phyloP scores from a whole-genome alignment of 2,797 vertebrate species.

The Brachyrhaphis roseni region DNA sequence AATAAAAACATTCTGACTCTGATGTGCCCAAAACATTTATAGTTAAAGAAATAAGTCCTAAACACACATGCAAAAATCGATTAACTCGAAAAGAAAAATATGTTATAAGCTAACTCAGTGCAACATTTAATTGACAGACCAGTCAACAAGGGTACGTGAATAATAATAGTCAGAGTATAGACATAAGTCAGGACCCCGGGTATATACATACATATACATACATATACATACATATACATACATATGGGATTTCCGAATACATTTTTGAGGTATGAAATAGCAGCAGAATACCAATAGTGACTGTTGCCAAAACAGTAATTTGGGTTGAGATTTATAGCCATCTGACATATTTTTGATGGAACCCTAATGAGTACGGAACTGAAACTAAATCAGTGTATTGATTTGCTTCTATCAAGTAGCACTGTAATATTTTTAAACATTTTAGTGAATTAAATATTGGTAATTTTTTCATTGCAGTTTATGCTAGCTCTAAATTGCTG shows the following conservation, averaged over 20 bases:
- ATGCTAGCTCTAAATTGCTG: not conserved
- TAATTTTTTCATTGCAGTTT: not conserved
- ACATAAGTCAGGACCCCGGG: slow-evolving; percentile 43
- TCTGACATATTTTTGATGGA: slow-evolving; percentile 74
- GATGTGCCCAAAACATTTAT: slow-evolving; percentile 59
- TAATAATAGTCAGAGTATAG: slow-evolving; percentile 36
- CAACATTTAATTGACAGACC: not conserved
- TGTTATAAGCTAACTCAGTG: slow-evolving; percentile 1
- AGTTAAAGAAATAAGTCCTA: slow-evolving; percentile 59
- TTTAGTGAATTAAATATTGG: slow-evolving; percentile 19
- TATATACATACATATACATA: too few relatives aligned
- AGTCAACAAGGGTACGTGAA: not conserved
- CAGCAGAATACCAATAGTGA: slow-evolving; percentile 60
- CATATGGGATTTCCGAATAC: slow-evolving; percentile 44
- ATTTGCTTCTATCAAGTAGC: slow-evolving; percentile 60
- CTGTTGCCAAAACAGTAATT: slow-evolving; percentile 58
- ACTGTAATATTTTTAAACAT: slow-evolving; percentile 14
- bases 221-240: too few relatives aligned
- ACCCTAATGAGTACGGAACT: slow-evolving; percentile 78
- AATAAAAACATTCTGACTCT: slow-evolving; percentile 12
- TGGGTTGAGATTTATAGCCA: slow-evolving; percentile 66
- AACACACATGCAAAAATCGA: slow-evolving; percentile 4
- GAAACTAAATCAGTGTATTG: slow-evolving; percentile 77
- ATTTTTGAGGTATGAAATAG: slow-evolving; percentile 52
- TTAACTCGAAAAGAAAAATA: not conserved